Conservation (phyloP, 2,797 vertebrate species). For the Micromesistius poutassou region DNA sequence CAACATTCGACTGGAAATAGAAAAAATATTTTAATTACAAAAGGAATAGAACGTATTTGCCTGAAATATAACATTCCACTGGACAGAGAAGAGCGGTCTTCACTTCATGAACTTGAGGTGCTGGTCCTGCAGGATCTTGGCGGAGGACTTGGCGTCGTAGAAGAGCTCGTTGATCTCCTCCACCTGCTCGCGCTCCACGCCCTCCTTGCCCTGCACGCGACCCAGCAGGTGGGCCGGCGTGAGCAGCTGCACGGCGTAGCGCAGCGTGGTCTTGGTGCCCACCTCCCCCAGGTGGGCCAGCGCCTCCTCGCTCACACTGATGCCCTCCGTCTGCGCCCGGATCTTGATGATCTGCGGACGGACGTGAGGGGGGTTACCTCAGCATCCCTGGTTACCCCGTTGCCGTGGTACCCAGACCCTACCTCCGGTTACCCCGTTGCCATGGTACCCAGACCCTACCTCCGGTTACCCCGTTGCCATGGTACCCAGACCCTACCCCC, state of each 20-base stretch:
- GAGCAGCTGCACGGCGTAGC: constrained; percentile 93
- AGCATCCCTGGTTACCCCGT: neutral
- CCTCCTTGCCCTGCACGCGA: constrained; percentile 93
- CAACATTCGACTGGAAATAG: constrained; percentile 50
- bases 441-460: neutral
- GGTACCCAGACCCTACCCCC: too few species aligned
- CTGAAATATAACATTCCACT: neutral
- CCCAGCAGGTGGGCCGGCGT: constrained; percentile 92
- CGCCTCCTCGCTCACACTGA: constrained; percentile 91
- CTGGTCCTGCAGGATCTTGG: constrained; percentile 97
- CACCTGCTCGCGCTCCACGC: constrained; percentile 91
- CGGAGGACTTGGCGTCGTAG: constrained; percentile 97
- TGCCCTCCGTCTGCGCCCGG: constrained; percentile 92
- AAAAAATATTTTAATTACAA: constrained; percentile 28
- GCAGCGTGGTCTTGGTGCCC: constrained; percentile 95
- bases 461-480: too few species aligned
- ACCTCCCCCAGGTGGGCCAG: constrained; percentile 91
- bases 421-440: neutral
- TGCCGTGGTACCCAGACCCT: too few species aligned
- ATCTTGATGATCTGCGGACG: constrained; percentile 92
- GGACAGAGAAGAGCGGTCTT: constrained; percentile 27
- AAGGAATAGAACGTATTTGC: constrained; percentile 33
- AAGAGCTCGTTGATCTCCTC: constrained; percentile 99
- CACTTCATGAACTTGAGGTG: constrained; percentile 98
- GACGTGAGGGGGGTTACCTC: neutral